phyloP scores from a whole-genome alignment of 2,888 invertebrate genomes.

The Lamellibrachia satsuma region DNA sequence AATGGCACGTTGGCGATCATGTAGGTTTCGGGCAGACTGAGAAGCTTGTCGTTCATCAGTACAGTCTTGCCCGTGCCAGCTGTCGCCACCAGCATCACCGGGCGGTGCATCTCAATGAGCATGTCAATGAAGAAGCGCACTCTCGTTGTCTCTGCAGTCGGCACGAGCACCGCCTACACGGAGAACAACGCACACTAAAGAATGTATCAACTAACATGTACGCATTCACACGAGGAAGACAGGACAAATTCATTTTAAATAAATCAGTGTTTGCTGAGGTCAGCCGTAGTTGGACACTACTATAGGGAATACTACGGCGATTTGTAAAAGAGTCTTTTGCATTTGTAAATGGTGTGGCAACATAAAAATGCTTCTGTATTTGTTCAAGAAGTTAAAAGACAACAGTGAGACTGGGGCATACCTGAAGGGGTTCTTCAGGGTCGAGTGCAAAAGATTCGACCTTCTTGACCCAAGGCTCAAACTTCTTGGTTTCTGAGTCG shows the following conservation, averaged over 20 bases:
- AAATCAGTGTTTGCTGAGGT: too few species aligned
- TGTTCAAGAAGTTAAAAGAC: not conserved
- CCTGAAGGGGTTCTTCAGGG: conserved; percentile 87
- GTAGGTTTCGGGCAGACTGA: conserved; percentile 80
- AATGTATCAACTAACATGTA: not conserved
- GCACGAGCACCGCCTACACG: conserved; percentile 85
- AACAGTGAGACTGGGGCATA: conserved; percentile 55
- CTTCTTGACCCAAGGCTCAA: conserved; percentile 88
- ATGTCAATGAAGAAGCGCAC: conserved; percentile 89
- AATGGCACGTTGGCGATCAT: conserved; percentile 92
- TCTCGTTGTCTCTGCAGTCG: conserved; percentile 91
- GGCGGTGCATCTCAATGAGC: conserved; percentile 85
- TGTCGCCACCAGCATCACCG: conserved; percentile 92
- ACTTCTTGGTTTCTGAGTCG: conserved; percentile 88
- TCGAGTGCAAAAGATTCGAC: conserved; percentile 91
- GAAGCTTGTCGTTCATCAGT: conserved; percentile 85
- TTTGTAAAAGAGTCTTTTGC: not conserved
- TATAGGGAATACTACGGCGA: too few species aligned
- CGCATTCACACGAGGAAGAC: not conserved
- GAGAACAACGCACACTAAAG: conserved; percentile 24
- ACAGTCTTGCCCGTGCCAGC: conserved; percentile 94
- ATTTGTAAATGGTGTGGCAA: not conserved
- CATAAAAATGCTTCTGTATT: not conserved
- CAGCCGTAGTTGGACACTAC: too few species aligned
- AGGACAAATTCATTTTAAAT: too few species aligned